A percentile compares a stretch with the other conserved stretches of the same genome.
phyloP scores from a whole-genome alignment of 2,797 vertebrate species.

The Catostomus latipinnis region DNA sequence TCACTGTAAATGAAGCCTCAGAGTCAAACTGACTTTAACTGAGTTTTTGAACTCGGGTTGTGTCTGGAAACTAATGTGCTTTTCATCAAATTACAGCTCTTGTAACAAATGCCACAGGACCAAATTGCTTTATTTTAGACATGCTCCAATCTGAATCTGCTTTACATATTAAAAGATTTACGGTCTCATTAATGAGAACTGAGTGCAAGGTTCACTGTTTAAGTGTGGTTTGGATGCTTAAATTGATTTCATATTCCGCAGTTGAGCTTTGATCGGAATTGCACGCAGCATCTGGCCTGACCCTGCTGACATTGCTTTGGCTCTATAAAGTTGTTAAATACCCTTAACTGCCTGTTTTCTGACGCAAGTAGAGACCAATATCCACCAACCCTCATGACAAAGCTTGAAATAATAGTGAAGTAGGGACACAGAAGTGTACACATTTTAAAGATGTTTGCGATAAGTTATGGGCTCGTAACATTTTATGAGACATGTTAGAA shows the following conservation, averaged over 20 bases:
- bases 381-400: conserved; percentile 33
- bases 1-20: not conserved
- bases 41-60: not conserved
- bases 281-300: conserved; percentile 16
- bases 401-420: conserved; percentile 7
- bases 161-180: conserved; percentile 17
- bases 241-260: conserved; percentile 27
- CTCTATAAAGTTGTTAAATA: conserved; percentile 31
- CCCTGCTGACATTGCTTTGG: conserved; percentile 18
- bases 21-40: not conserved
- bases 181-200: conserved; percentile 20
- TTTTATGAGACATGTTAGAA: not conserved
- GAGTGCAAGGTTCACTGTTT: conserved; percentile 37
- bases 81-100: not conserved
- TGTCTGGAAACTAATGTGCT: conserved; percentile 11
- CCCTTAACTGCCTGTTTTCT: conserved; percentile 15
- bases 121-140: conserved; percentile 4
- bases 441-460: conserved; percentile 27
- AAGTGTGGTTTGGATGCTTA: conserved; percentile 33
- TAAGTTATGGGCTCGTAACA: not conserved
- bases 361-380: conserved; percentile 27
- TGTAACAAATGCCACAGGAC: not conserved
- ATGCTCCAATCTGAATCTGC: not conserved
- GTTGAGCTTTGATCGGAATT: conserved; percentile 39
- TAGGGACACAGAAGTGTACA: not conserved